Conservation (phyloP, 2,797 vertebrate species). For the Anolis apletophallus region DNA sequence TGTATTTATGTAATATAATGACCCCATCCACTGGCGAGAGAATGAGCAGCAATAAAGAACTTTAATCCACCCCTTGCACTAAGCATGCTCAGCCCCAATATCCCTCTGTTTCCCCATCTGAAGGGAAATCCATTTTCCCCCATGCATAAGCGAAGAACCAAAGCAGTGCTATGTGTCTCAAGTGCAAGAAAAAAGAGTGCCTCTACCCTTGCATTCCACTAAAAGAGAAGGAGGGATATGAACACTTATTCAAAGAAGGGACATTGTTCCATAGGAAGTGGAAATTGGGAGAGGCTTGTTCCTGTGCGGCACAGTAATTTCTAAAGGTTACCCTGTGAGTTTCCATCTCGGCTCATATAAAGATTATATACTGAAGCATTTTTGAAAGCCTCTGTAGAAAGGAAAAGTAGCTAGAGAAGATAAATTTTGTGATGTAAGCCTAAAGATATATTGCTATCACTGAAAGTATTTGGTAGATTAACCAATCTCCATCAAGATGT, state of each 20-base stretch:
- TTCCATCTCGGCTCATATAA: not conserved
- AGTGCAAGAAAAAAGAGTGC: not conserved
- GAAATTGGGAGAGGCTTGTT: not conserved
- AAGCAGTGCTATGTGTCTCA: not conserved
- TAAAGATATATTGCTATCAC: not conserved
- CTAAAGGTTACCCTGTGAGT: not conserved
- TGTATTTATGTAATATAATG: not conserved
- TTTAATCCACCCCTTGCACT: not conserved
- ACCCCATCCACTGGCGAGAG: not conserved
- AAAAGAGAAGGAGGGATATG: not conserved
- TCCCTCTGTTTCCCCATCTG: not conserved
- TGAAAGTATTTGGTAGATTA: not conserved
- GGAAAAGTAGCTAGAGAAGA: not conserved
- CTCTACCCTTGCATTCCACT: not conserved
- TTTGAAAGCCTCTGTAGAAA: not conserved
- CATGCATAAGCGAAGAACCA: not conserved
- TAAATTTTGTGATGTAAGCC: not conserved
- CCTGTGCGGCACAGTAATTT: not conserved
- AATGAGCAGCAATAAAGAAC: not conserved
- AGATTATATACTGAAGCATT: not conserved
- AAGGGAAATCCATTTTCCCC: not conserved
- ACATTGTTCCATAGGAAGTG: not conserved
- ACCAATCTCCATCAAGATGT: not conserved
- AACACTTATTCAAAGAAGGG: too few relatives aligned
- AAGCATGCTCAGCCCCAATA: slow-evolving; percentile 5